Evolutionary conservation across 2,888 invertebrate species (phyloP).

Genomic region (Drosophila buzzatii): DNA sequence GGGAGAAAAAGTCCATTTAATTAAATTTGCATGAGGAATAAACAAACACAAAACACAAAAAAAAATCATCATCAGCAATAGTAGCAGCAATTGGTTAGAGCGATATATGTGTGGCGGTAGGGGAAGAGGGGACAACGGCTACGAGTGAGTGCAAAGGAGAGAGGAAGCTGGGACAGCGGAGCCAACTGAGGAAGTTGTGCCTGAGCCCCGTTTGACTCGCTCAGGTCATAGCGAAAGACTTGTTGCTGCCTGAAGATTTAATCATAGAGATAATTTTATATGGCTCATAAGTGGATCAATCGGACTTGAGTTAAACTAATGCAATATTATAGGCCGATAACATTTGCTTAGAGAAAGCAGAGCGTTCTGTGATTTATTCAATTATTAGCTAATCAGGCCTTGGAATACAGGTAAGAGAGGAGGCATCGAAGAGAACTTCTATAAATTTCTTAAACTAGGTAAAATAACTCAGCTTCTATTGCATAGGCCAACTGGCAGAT

Average conservation of each 20-base stretch:
- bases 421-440: no score
- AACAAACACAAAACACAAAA: conserved; percentile 24
- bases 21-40: conserved; percentile 70
- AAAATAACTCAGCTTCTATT: no score
- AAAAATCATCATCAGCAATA: conserved; percentile 6
- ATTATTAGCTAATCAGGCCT: no score
- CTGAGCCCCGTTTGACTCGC: background rate
- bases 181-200: background rate
- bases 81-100: conserved; percentile 15
- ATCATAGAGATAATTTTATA: background rate
- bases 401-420: no score
- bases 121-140: background rate
- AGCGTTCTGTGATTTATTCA: no score
- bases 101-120: background rate
- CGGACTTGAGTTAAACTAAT: background rate
- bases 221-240: conserved; percentile 4
- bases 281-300: background rate
- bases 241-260: conserved; percentile 13
- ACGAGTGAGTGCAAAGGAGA: no score
- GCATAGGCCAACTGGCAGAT: no score
- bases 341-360: background rate
- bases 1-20: conserved; percentile 63
- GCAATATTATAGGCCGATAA: background rate
- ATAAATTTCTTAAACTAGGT: no score
- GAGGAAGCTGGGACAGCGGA: background rate